phyloP scores from a whole-genome alignment of 2,113 vertebrate genomes.

The Pseudolaguvia tuberculata region DNA sequence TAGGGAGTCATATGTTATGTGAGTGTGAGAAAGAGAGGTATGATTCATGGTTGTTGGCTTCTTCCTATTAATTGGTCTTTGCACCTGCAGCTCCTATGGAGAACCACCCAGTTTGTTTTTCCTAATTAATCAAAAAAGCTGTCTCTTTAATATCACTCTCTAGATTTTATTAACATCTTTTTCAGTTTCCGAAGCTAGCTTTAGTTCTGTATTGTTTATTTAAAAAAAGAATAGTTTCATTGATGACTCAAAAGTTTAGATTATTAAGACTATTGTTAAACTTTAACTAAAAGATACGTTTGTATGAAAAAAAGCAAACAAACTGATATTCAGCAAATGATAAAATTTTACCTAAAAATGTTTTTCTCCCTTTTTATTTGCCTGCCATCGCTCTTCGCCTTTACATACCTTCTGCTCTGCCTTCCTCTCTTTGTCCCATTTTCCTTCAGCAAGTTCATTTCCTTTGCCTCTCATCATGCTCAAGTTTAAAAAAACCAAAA shows the following conservation, averaged over 20 bases:
- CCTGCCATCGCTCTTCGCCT: constrained; percentile 11
- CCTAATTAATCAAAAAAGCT: constrained; percentile 12
- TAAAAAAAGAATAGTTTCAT: too few species aligned
- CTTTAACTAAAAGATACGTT: too few species aligned
- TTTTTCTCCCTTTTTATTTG: constrained; percentile 16
- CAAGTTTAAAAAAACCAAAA: constrained; percentile 57
- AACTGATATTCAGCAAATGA: too few species aligned
- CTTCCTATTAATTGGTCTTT: constrained; percentile 53
- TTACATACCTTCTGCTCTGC: constrained; percentile 29
- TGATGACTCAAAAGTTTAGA: too few species aligned
- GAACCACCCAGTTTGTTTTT: constrained; percentile 46
- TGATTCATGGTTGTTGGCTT: constrained; percentile 31
- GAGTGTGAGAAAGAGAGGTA: constrained; percentile 22
- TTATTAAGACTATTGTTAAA: too few species aligned
- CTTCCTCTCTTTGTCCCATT: constrained; percentile 47
- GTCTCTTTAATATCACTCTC: not conserved
- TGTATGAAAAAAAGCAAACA: too few species aligned
- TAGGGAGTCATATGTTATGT: not conserved
- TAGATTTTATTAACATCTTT: not conserved
- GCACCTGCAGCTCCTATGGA: constrained; percentile 68
- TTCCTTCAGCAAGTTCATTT: constrained; percentile 37
- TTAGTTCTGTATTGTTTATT: not conserved
- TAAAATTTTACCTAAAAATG: not conserved
- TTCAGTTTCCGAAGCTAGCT: constrained; percentile 10
- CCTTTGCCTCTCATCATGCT: constrained; percentile 50